Base-by-base conservation (phyloP, 2,888 invertebrate species). In the Luffia ferchaultella region DNA sequence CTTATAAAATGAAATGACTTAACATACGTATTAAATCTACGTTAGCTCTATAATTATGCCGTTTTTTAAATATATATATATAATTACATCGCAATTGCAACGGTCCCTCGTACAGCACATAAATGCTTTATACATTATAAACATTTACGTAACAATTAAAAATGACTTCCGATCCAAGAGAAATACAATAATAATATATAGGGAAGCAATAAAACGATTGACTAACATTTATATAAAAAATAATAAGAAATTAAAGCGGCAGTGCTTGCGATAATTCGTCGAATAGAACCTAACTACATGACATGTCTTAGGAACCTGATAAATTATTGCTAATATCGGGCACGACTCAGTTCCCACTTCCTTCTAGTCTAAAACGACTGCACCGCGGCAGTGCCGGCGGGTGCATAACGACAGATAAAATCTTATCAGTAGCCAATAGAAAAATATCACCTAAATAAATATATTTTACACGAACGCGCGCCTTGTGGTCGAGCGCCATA, bases 381-480 rank as follows among this genome's bases (percentile, higher is more conserved):
- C 61, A 65, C 68, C 65, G 66, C 71, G 68, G 68, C 68, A 66
- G 57, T 58, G 62, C 68, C 71, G 30, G 68, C 66, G 70, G 66
- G 65, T 67, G 65, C 75, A 70, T 74, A 75, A 76, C 76, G 76
- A 76, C 51, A 58, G 73, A 74, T 76, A 72, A 76, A 74, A 76
- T 75, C 78, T 78, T 76, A 78, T 76, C 73, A 76, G 80, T 79
- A 80, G 82, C 82, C 82, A 77, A 82, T 82, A 83, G 78, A 83
- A 83, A 83, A 83, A 82, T 82, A 83, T 82, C 80, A 82, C 82
- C 77, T 79, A 82, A 83, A 82, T 78, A 82, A 80, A 80, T 79
- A 80, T 79, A 76, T 74, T 65, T 70, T 62, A 68, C 65, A 67
- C 68, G 67, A 67, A 67, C 63, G 62, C 40, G 17, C 7, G 45